Percentiles rank a stretch among this genome's conserved stretches.
phyloP scores from a whole-genome alignment of 2,888 invertebrate species.

The Patella pellucida region DNA sequence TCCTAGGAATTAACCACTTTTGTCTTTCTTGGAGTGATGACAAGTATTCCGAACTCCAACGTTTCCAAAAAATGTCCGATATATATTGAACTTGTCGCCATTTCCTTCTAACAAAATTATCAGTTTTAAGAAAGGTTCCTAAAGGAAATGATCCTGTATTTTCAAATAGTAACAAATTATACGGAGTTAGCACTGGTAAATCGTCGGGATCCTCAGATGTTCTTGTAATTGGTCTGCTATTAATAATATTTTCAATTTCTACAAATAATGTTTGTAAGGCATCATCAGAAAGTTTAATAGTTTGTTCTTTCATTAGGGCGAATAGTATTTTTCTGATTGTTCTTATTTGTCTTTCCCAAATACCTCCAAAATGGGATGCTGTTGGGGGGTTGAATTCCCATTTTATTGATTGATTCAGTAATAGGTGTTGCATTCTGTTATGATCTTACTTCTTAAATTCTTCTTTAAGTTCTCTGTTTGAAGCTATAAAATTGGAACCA shows the following conservation, averaged over 20 bases:
- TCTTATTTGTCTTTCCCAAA: constrained; percentile 40
- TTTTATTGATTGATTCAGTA: constrained; percentile 26
- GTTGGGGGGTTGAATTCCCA: constrained; percentile 39
- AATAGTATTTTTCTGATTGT: constrained; percentile 27
- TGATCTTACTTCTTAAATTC: constrained; percentile 29
- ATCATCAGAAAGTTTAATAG: constrained; percentile 29
- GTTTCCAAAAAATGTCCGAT: constrained; percentile 32
- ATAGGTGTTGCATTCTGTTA: constrained; percentile 20
- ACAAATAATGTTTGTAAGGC: constrained; percentile 30
- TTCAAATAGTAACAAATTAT: constrained; percentile 28
- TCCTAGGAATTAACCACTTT: constrained; percentile 22
- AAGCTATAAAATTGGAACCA: constrained; percentile 35
- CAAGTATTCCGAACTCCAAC: constrained; percentile 31
- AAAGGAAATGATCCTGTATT: constrained; percentile 23
- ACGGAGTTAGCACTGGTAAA: constrained; percentile 32
- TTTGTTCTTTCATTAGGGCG: constrained; percentile 25
- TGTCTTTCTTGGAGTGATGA: constrained; percentile 27
- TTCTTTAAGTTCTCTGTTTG: constrained; percentile 28
- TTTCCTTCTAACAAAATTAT: constrained; percentile 30
- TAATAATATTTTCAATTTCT: constrained; percentile 35
- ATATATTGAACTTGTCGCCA: constrained; percentile 41
- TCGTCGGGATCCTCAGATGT: constrained; percentile 27
- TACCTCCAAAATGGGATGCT: constrained; percentile 34
- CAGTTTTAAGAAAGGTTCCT: constrained; percentile 29
- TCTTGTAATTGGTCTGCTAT: constrained; percentile 30